Evolutionary conservation across 2,797 vertebrate genomes (phyloP), one percentile per base, ranked within the genome.

Genomic region (Babyrousa celebensis): DNA sequence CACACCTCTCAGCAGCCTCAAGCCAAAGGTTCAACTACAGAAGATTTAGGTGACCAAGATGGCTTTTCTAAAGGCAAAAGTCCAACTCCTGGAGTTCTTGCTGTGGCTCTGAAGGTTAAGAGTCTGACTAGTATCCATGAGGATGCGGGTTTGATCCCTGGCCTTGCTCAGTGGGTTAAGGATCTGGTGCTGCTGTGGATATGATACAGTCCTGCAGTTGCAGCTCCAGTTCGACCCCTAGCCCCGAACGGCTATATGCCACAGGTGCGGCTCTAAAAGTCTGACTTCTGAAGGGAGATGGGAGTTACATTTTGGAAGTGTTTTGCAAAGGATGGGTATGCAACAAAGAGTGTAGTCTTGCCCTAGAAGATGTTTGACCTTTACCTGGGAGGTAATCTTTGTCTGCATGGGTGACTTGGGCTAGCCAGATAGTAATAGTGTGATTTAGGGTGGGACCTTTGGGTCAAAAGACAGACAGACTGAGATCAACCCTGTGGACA

Each of bases 61-160:
- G 20, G 25, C 6, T 85, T 97, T 80, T 43, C 21, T 15, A 74
- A 90, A 92, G 62, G 40, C 56, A 52, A 43, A 94, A 75, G 63
- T 84, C 60, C 48, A 60, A 90, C 23, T 68, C 52, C 54, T 5
- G 10, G 43, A 48, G 43, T 48, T 48, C 43, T 10, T 10, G 9
- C 9, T 48, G 43, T 48, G 43, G 9, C 43, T 48, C 43, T 10
- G 9, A 6, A 48, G 43, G 43, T 48, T 48, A 48, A 48, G 43
- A 48, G 43, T 10, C 43, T 48, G 43, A 48, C 43, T 10, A 48
- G 43, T 48, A 48, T 48, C 43, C 43, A 48, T 48, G 43, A 48
- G 43, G 43, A 48, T 48, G 43, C 43, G 5, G 43, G 43, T 48
- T 48, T 48, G 43, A 48, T 48, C 43, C 43, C 43, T 48, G 43